A percentile compares a stretch with the other conserved stretches of the same genome.
Conservation (phyloP, 2,888 invertebrate species). For the Boloria euphrosyne region DNA sequence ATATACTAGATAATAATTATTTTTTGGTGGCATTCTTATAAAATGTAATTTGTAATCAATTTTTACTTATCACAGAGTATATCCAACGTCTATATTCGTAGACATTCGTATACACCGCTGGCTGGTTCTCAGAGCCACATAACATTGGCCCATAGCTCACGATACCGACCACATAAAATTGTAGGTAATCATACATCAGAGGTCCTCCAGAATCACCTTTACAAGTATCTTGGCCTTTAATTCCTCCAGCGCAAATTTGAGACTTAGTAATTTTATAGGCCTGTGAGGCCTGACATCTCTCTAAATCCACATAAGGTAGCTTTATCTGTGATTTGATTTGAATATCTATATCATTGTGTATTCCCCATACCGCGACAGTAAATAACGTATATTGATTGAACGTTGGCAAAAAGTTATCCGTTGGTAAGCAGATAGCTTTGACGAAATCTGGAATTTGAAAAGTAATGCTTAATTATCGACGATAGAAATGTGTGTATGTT, state of each 20-base stretch:
- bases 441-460: slow-evolving; percentile 55
- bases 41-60: slow-evolving; percentile 21
- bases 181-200: slow-evolving; percentile 58
- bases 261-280: slow-evolving; percentile 41
- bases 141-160: slow-evolving; percentile 37
- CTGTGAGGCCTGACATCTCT: slow-evolving; percentile 31
- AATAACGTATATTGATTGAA: slow-evolving; percentile 41
- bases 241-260: slow-evolving; percentile 81
- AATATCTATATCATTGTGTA: slow-evolving; percentile 66
- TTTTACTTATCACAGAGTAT: slow-evolving; percentile 21
- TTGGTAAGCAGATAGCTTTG: slow-evolving; percentile 53
- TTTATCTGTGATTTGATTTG: slow-evolving; percentile 48
- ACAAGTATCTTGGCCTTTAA: slow-evolving; percentile 82
- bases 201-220: slow-evolving; percentile 87
- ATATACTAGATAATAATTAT: background rate
- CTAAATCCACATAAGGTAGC: slow-evolving; percentile 41
- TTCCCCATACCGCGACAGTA: slow-evolving; percentile 72
- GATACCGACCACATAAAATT: slow-evolving; percentile 36
- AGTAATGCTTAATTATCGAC: too few relatives aligned
- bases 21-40: slow-evolving; percentile 10
- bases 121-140: slow-evolving; percentile 37
- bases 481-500: too few relatives aligned
- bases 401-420: slow-evolving; percentile 38
- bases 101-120: slow-evolving; percentile 42
- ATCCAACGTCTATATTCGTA: slow-evolving; percentile 43